These are phyloP conservation scores for Betta splendens DNA, from an alignment of 2,797 vertebrate genomes.

Conservation along the genomic window DNA sequence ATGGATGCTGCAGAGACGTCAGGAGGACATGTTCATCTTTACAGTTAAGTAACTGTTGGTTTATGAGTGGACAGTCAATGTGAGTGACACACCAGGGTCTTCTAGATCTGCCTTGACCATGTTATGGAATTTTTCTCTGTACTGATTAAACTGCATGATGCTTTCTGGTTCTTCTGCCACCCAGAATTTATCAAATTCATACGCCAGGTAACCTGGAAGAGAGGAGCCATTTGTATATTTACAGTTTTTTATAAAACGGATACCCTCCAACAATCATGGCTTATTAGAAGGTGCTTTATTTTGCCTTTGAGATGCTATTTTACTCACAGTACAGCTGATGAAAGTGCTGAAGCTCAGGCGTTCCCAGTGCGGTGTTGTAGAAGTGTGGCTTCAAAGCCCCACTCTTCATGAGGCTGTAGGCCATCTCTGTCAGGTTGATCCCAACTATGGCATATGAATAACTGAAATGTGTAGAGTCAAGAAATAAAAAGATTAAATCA, in stretches of 20 bases:
- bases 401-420: constrained; percentile 92
- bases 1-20: constrained; percentile 7
- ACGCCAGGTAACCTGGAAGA: constrained; percentile 90
- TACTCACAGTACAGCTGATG: constrained; percentile 97
- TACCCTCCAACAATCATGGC: not conserved
- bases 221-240: constrained; percentile 4
- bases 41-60: constrained; percentile 31
- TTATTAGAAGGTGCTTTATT: not conserved
- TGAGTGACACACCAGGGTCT: constrained; percentile 81
- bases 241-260: not conserved
- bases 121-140: constrained; percentile 95
- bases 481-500: not conserved
- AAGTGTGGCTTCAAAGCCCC: constrained; percentile 91
- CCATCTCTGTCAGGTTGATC: constrained; percentile 99
- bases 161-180: constrained; percentile 94
- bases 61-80: constrained; percentile 58
- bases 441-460: constrained; percentile 99
- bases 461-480: constrained; percentile 69
- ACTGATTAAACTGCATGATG: constrained; percentile 98
- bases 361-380: constrained; percentile 87
- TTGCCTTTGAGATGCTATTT: not conserved
- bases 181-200: constrained; percentile 98
- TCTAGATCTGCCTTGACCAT: constrained; percentile 86
- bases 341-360: constrained; percentile 88
- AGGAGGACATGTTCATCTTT: not conserved